Percentiles rank a stretch among this genome's conserved stretches.
Evolutionary conservation across 2,888 invertebrate genomes (phyloP).

Genomic region (Caenorhabditis becei): DNA sequence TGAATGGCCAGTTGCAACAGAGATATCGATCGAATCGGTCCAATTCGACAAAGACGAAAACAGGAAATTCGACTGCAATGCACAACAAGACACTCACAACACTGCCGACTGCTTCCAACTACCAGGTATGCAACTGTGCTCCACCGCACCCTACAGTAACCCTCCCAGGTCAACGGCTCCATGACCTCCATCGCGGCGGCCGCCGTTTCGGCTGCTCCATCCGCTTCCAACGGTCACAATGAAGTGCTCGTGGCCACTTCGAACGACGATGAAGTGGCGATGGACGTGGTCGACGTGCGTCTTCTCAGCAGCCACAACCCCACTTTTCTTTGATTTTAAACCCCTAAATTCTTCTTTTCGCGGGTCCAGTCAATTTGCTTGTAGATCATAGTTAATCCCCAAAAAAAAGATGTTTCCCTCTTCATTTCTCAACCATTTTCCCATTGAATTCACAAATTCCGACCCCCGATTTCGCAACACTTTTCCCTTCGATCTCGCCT

Average conservation of each 20-base stretch:
- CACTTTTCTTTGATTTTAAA: conserved; percentile 41
- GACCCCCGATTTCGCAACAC: too few species aligned
- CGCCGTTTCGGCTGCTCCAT: conserved; percentile 10
- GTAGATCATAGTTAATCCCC: too few species aligned
- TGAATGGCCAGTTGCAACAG: conserved; percentile 79
- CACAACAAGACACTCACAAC: conserved; percentile 32
- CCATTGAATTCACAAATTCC: too few species aligned
- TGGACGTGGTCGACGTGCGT: conserved; percentile 51
- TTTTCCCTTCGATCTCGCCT: too few species aligned
- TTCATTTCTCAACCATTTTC: too few species aligned
- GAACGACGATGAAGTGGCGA: conserved; percentile 32
- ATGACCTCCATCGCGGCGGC: conserved; percentile 45
- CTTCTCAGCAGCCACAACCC: conserved; percentile 54
- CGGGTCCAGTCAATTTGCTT: too few species aligned
- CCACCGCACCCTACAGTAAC: neutral
- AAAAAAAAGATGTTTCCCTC: too few species aligned
- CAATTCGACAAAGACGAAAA: conserved; percentile 47
- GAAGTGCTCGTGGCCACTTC: conserved; percentile 29
- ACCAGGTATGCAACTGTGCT: conserved; percentile 29
- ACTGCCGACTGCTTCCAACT: conserved; percentile 27
- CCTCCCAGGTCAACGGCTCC: conserved; percentile 54
- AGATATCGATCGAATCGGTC: conserved; percentile 68
- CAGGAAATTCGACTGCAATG: conserved; percentile 38
- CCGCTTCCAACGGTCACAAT: conserved; percentile 19
- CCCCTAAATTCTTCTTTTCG: too few species aligned